These are phyloP conservation scores for Austrofundulus limnaeus DNA, from an alignment of 2,113 vertebrate genomes.

Conservation along the genomic window DNA sequence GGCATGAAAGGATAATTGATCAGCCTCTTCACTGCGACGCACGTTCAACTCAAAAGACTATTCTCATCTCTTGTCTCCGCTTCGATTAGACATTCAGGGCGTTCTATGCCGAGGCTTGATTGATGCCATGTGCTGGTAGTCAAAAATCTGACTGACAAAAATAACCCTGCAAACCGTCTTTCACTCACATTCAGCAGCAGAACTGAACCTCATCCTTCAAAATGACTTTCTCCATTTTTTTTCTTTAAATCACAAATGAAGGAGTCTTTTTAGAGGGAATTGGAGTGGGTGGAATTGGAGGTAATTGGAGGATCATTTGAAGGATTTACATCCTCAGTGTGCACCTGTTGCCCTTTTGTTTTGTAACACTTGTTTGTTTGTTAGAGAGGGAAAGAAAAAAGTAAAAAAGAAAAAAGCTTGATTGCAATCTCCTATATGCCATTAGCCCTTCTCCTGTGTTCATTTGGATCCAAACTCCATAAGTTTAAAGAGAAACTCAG, in stretches of 20 bases:
- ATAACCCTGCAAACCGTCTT: constrained; percentile 52
- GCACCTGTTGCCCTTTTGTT: constrained; percentile 81
- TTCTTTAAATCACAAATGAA: constrained; percentile 65
- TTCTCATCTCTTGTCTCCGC: constrained; percentile 77
- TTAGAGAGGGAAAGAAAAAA: constrained; percentile 34
- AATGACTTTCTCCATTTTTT: constrained; percentile 21
- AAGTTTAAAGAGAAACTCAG: neutral
- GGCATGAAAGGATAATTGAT: constrained; percentile 82
- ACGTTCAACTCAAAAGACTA: constrained; percentile 78
- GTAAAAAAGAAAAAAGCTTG: constrained; percentile 48
- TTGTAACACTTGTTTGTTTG: constrained; percentile 47
- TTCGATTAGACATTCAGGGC: constrained; percentile 82
- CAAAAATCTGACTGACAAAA: constrained; percentile 58
- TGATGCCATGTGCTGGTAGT: constrained; percentile 76
- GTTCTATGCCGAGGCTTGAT: constrained; percentile 76
- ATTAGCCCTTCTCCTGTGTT: constrained; percentile 17
- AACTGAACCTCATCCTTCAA: constrained; percentile 47
- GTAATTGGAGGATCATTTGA: constrained; percentile 71
- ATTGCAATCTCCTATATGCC: constrained; percentile 32
- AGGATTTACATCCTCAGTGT: constrained; percentile 64
- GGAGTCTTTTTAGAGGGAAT: constrained; percentile 72
- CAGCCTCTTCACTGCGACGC: constrained; percentile 71
- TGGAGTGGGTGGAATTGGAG: constrained; percentile 63
- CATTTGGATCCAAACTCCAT: constrained; percentile 14
- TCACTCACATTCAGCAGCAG: constrained; percentile 53